Base-by-base conservation (phyloP, 35 echinoderm and acorn worm species). In the Chiridota heheva region DNA sequence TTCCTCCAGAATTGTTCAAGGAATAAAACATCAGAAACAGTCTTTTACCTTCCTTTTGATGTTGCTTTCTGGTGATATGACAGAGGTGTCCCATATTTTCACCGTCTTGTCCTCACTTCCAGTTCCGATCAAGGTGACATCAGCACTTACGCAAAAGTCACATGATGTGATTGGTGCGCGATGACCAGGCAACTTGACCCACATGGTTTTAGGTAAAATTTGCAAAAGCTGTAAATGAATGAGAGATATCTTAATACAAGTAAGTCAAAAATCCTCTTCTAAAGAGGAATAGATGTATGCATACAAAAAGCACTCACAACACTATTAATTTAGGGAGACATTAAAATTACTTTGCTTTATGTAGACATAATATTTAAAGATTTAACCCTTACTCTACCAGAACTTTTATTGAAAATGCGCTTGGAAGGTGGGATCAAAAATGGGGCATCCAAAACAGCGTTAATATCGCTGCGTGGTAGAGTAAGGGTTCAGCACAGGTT, bases 51-150 rank as follows among this genome's bases (percentile, higher is more conserved):
- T 40, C 4, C 56, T 35, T 26, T 76, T 74, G 27, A 69, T 73
- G 15, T 53, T 67, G 42, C 36, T 60, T 33, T 79, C 36, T 49
- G 47, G 58, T 29, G 53, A 76, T 29, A 88, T 78, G 30, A 65
- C 77, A 7, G 77, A 32, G 2, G 70, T 58, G 48, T 92, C 90
- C 90, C 90, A 92, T 57, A 92, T 92, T 40, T 84, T 48, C 5
- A 92, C 90, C 7, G 82, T 76, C 13, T 82, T 69, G 48, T 92
- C 90, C n/a, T 92, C 77, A 49, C 90, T 92, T 39, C 90, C 90
- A 4, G 90, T 92, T 0, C 63, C 90, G n/a, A 92, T 26, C 0
- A 92, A 37, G 1, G 69, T 68, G 22, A 77, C 65, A 40, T 73
- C 46, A 5, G 29, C 67, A 16, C 60, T 53, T 32, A 81, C 57